Conservation (phyloP, 2,113 vertebrate species). For the Sander vitreus region DNA sequence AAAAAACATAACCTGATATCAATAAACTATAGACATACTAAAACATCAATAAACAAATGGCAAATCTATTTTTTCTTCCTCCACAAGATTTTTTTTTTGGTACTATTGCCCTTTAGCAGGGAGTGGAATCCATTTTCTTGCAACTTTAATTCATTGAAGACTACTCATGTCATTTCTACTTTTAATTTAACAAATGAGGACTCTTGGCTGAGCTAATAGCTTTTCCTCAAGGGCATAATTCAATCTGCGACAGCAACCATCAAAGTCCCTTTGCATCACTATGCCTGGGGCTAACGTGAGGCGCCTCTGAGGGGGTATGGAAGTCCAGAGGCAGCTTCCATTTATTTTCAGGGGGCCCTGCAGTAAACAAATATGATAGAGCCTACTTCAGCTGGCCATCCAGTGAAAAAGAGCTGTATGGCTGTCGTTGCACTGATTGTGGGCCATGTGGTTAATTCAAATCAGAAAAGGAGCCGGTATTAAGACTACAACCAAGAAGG, state of each 20-base stretch:
- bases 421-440: constrained; percentile 35
- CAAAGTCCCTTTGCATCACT: constrained; percentile 84
- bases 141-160: constrained; percentile 84
- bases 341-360: constrained; percentile 75
- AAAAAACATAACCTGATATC: constrained; percentile 66
- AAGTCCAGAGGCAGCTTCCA: constrained; percentile 66
- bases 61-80: constrained; percentile 41
- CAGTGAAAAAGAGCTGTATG: constrained; percentile 53
- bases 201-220: constrained; percentile 86
- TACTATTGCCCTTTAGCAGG: constrained; percentile 53
- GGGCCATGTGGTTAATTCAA: constrained; percentile 59
- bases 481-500: constrained; percentile 27
- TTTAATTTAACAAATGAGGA: constrained; percentile 87
- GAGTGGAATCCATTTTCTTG: constrained; percentile 74
- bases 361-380: constrained; percentile 78
- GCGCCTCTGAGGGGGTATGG: constrained; percentile 73
- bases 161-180: constrained; percentile 87
- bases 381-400: constrained; percentile 41
- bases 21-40: constrained; percentile 68
- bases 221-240: constrained; percentile 88
- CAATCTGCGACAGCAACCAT: constrained; percentile 86
- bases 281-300: constrained; percentile 70
- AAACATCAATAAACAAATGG: constrained; percentile 58
- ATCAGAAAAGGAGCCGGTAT: constrained; percentile 43
- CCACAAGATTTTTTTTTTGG: constrained; percentile 51